These are phyloP conservation scores for Synergus japonicus DNA, from an alignment of 2,888 invertebrate genomes.

Conservation along the genomic window DNA sequence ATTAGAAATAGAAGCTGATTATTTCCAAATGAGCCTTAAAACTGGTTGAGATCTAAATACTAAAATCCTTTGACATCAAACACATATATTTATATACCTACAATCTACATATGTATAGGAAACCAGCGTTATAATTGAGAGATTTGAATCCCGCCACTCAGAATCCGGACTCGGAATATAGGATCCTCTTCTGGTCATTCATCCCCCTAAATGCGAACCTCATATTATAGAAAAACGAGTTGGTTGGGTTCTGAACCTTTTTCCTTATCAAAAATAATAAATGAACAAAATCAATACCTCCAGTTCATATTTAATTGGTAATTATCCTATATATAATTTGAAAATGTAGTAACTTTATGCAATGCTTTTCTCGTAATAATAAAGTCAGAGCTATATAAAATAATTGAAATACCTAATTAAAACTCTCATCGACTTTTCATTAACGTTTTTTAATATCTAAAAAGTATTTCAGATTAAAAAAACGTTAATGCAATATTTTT, in stretches of 20 bases:
- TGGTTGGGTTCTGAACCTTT: conserved; percentile 3
- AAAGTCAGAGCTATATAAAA: not conserved
- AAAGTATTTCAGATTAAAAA: not conserved
- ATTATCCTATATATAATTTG: not conserved
- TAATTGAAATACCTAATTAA: not conserved
- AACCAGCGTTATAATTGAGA: conserved; percentile 60
- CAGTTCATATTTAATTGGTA: not conserved
- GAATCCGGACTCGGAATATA: conserved; percentile 48
- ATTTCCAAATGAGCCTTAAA: not conserved
- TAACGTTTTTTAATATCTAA: too few species aligned
- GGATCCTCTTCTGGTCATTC: conserved; percentile 27
- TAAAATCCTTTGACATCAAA: conserved; percentile 2
- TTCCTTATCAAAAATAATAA: not conserved
- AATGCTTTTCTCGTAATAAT: not conserved
- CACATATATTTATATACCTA: conserved; percentile 43
- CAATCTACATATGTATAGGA: not conserved
- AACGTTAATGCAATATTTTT: not conserved
- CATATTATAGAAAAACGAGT: not conserved
- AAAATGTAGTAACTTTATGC: not conserved
- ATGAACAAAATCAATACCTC: conserved; percentile 18
- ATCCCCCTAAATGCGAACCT: conserved; percentile 16
- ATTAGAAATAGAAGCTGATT: too few species aligned
- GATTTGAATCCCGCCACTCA: conserved; percentile 61
- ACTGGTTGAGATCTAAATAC: not conserved
- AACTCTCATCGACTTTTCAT: not conserved